Evolutionary conservation across 2,888 invertebrate genomes (phyloP).

Genomic region (Aphodius sticticus): DNA sequence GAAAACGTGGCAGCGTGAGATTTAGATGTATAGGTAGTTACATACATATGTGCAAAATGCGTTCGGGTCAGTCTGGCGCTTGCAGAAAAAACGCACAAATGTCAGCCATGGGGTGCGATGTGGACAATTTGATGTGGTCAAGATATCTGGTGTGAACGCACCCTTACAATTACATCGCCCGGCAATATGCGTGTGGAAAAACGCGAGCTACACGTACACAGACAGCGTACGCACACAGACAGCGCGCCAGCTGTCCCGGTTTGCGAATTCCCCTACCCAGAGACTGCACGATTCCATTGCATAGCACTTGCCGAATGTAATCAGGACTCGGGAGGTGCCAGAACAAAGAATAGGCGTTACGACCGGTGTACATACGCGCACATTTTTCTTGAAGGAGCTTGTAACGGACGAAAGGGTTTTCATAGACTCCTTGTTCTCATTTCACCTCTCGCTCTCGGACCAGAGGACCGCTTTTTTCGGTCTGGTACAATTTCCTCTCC

Average conservation of each 20-base stretch:
- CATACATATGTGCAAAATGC: too few relatives aligned
- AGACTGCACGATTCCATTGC: constrained; percentile 41
- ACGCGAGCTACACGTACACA: too few relatives aligned
- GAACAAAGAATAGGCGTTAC: constrained; percentile 50
- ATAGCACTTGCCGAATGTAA: constrained; percentile 56
- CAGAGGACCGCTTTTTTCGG: neutral
- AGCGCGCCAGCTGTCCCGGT: constrained; percentile 44
- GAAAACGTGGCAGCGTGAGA: too few relatives aligned
- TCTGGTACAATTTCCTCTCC: neutral
- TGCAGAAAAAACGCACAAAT: too few relatives aligned
- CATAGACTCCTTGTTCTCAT: neutral
- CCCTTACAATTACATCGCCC: too few relatives aligned
- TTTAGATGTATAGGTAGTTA: too few relatives aligned
- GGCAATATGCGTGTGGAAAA: too few relatives aligned
- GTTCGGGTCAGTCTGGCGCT: too few relatives aligned
- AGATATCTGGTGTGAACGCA: too few relatives aligned
- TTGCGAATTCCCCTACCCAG: constrained; percentile 47
- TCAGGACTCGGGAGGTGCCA: constrained; percentile 55
- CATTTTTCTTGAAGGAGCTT: constrained; percentile 41
- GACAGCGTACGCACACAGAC: neutral
- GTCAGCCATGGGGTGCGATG: too few relatives aligned
- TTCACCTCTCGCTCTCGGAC: neutral
- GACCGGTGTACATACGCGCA: constrained; percentile 36
- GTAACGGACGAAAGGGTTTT: constrained; percentile 44
- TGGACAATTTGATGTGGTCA: too few relatives aligned